Percentiles rank a stretch among this genome's conserved stretches.
Conservation (phyloP, 2,113 vertebrate genomes). For the Strix aluco region DNA sequence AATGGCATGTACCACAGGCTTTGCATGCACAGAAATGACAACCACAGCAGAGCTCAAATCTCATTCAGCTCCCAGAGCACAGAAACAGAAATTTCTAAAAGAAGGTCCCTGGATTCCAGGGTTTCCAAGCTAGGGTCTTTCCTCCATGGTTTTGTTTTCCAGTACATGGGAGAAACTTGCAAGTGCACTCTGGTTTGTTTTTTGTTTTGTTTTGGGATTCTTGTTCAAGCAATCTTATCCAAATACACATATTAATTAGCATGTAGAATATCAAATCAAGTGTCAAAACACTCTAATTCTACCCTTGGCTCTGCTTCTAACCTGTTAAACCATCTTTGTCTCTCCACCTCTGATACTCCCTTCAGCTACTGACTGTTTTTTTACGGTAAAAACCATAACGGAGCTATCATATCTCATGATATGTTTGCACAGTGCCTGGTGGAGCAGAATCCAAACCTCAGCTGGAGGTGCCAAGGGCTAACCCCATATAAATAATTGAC, state of each 20-base stretch:
- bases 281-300: not conserved
- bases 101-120: not conserved
- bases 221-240: not conserved
- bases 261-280: not conserved
- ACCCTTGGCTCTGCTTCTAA: not conserved
- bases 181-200: not conserved
- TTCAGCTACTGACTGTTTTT: not conserved
- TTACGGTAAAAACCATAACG: fast-evolving
- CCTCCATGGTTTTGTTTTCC: not conserved
- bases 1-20: fast-evolving
- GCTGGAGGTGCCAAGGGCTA: constrained; percentile 1
- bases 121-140: not conserved
- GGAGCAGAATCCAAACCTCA: constrained; percentile 17
- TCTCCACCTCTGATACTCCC: not conserved
- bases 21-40: not conserved
- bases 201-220: not conserved
- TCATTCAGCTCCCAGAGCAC: not conserved
- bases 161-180: not conserved
- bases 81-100: not conserved
- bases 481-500: constrained; percentile 48
- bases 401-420: not conserved
- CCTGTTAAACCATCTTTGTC: not conserved
- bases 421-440: not conserved
- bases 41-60: not conserved
- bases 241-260: not conserved